Conservation (phyloP, 2,797 vertebrate species). For the Agapornis canus region DNA sequence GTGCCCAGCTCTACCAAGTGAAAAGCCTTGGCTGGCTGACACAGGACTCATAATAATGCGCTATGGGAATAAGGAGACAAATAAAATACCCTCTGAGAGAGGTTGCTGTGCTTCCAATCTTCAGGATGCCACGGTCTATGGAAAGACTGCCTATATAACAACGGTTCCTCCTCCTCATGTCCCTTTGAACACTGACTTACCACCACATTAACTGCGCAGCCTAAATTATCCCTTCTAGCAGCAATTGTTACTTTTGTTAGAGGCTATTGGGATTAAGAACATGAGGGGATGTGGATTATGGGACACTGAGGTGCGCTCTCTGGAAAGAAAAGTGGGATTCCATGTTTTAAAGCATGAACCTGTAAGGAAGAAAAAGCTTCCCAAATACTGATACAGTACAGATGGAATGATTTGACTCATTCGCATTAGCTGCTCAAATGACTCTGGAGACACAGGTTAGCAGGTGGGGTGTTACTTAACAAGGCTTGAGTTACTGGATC, state of each 20-base stretch:
- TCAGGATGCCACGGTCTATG: neutral
- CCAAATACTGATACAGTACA: slow-evolving; percentile 61
- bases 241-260: neutral
- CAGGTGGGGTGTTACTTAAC: slow-evolving; percentile 52
- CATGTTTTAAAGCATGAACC: slow-evolving; percentile 7
- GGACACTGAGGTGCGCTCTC: neutral
- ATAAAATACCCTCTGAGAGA: neutral
- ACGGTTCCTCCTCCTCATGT: neutral
- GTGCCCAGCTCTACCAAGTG: neutral
- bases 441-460: slow-evolving; percentile 11
- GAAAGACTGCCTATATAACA: neutral
- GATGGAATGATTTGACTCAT: slow-evolving; percentile 57
- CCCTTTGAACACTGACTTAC: neutral
- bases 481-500: slow-evolving; percentile 21
- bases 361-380: slow-evolving; percentile 24
- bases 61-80: neutral
- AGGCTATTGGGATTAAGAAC: neutral
- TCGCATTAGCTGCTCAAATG: slow-evolving; percentile 57
- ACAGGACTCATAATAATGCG: neutral
- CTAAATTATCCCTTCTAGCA: neutral
- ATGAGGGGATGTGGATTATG: neutral
- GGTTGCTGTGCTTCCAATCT: neutral
- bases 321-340: neutral
- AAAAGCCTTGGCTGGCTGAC: neutral
- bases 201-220: neutral